A percentile compares a stretch with the other conserved stretches of the same genome.
Conservation (phyloP, 2,888 invertebrate species). For the Belgica antarctica region DNA sequence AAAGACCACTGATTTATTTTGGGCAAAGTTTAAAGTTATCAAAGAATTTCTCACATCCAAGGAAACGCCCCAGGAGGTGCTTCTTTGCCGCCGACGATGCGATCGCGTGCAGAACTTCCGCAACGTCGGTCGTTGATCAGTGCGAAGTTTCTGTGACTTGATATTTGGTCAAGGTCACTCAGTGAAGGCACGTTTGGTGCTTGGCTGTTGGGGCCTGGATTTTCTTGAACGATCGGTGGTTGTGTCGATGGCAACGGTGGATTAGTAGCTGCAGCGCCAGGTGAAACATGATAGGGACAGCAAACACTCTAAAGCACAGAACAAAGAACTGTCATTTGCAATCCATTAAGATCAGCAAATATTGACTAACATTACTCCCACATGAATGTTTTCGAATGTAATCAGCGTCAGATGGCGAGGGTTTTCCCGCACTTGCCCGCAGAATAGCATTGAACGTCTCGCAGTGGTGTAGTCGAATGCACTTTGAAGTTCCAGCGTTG, state of each 20-base stretch:
- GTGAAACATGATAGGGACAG: constrained; percentile 30
- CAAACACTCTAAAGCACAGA: too few species aligned
- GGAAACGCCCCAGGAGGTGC: not conserved
- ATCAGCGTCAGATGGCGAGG: not conserved
- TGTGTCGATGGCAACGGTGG: too few species aligned
- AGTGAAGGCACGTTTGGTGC: too few species aligned
- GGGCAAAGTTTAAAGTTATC: not conserved
- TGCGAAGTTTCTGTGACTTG: not conserved
- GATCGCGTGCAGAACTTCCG: not conserved
- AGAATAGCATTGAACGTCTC: not conserved
- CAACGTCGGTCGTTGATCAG: constrained; percentile 5
- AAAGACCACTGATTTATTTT: not conserved
- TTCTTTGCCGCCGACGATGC: constrained; percentile 11
- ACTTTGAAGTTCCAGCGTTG: not conserved
- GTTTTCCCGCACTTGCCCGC: not conserved
- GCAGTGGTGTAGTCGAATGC: constrained; percentile 17
- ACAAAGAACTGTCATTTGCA: too few species aligned
- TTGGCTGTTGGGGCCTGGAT: not conserved
- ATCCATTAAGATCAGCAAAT: too few species aligned
- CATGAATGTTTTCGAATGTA: not conserved
- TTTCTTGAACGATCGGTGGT: too few species aligned
- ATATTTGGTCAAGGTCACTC: not conserved
- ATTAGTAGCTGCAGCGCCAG: too few species aligned
- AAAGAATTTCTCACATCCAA: not conserved
- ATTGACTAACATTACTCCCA: not conserved